Evolutionary conservation across 1,140 invertebrate genomes (phyloP), one percentile per base, ranked within the genome.

Genomic region (Drosophila pruinosa): DNA sequence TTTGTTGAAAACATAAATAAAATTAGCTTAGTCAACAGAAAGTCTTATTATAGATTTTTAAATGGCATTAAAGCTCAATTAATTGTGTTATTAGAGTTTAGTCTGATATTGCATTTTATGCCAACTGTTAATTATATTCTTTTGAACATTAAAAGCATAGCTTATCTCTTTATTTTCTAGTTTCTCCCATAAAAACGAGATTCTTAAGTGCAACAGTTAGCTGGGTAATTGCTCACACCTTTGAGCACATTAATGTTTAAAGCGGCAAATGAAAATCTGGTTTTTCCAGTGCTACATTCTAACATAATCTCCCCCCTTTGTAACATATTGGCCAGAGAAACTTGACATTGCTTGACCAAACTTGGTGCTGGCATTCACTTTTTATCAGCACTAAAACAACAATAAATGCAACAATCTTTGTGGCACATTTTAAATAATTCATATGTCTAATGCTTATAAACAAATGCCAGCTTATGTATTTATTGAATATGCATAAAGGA

Each of bases 321-420:
- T 26, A 39, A 43, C 24, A 52, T 50, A 41, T 81, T 36, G 41
- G 45, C 43, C 58, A 59, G 80, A 76, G 72, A 85, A 85, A 85
- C 80, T 85, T 85, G 80, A 85, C 80, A 85, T 85, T 85, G 80
- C 79, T 63, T 48, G 80, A 70, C 76, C 78, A 76, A 75, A 73
- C 72, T 48, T 21, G 56, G 56, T 57, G 57, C 21, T 47, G 77
- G 48, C 80, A 86, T 85, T 85, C 81, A 85, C 80, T 85, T 86
- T 83, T 82, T 71, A 54, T 74, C 24, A 31, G 28, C 6, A 31
- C 3, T 28, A 7, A n/a, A 34, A n/a, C n/a, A 34, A 34, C 8
- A 5, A 28, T 8, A 28, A 34, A 3, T 57, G 50, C 72, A 43
- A 21, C 50, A 68, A 63, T 72, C 57, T 69, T 45, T 57, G 61